Base-by-base conservation (phyloP, 2,797 vertebrate species). In the Sebastes oblongus region DNA sequence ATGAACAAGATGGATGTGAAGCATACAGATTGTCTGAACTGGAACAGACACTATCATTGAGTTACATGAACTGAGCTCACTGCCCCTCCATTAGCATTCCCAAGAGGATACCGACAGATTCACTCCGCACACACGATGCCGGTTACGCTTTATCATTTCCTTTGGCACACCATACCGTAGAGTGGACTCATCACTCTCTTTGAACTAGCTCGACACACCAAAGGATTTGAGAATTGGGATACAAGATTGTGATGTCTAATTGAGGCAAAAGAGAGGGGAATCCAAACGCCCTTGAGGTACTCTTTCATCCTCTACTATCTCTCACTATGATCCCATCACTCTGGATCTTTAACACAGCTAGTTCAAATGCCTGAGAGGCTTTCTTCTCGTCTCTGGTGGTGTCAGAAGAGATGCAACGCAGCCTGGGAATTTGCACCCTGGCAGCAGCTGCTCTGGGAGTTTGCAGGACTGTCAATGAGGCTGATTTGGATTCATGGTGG, bases 51-150 rank as follows among this genome's bases (percentile, higher is more conserved):
- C 66, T 66, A 56, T 81, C 65, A 74, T 71, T 72, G 68, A 72
- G 75, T 77, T 82, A 72, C 60, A 81, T 50, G 8, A 20, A 72
- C 75, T 84, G 66, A 82, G 70, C 69, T 75, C 62, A 8, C 69
- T 75, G n/a, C 66, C 36, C 34, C 58, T 81, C 69, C 80, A 85
- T 87, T 82, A 88, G 50, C 32, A 72, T 75, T 88, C 85, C 76
- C 75, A 24, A 39, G 77, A 75, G 67, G 74, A 85, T 30, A 4
- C 75, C 27, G 9, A 52, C 85, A 65, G 46, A 61, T 66, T 80
- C 32, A 32, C 66, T 83, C 56, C 65, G 29, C 66, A 50, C 55
- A 50, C 55, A 42, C 22, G 5, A 36, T 22, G 54, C 59, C 55
- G 11, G 36, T 68, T 46, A 3, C 0, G 9, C 42, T 55, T 72